A percentile compares a stretch with the other conserved stretches of the same genome.
phyloP scores from a whole-genome alignment of 2,113 vertebrate genomes.

The Ellobius talpinus region DNA sequence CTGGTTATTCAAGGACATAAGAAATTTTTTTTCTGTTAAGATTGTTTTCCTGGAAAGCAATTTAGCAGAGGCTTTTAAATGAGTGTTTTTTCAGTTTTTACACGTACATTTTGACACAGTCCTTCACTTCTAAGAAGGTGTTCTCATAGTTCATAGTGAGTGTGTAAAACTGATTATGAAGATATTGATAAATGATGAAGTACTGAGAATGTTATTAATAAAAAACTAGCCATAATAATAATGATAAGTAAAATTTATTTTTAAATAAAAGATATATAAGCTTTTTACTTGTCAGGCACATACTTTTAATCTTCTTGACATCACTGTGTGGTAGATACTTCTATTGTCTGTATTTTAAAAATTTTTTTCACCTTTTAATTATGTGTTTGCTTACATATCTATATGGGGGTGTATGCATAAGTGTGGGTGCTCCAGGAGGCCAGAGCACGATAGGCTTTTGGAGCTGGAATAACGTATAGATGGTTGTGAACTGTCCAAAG shows the following conservation, averaged over 20 bases:
- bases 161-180: background rate
- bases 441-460: background rate
- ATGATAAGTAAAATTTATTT: background rate
- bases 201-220: background rate
- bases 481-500: background rate
- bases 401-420: background rate
- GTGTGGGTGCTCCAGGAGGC: background rate
- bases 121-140: background rate
- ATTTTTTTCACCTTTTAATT: background rate
- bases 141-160: background rate
- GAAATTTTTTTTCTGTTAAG: background rate
- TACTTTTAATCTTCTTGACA: background rate
- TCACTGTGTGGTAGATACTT: background rate
- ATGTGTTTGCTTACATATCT: background rate
- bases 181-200: background rate
- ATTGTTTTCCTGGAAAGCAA: background rate
- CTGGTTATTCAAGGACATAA: background rate
- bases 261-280: slow-evolving; percentile 10
- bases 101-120: background rate
- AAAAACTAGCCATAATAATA: background rate
- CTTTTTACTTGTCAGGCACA: background rate
- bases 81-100: background rate
- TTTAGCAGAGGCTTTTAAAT: background rate
- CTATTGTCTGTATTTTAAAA: background rate
- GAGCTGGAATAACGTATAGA: background rate